phyloP scores from a whole-genome alignment of 2,888 invertebrate species.

The Xiphydria camelus region DNA sequence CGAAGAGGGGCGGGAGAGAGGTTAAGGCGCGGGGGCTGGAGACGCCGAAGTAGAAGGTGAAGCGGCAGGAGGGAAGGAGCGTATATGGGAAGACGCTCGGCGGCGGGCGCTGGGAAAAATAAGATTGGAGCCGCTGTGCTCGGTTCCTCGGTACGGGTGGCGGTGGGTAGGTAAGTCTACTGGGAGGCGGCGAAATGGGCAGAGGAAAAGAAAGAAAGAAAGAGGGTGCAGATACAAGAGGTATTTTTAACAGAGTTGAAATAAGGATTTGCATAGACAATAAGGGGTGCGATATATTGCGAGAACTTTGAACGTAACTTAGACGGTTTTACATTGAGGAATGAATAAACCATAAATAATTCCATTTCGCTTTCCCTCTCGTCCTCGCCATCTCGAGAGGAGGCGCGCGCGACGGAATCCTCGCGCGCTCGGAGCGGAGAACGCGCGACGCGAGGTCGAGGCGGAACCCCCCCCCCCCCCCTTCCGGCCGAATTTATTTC shows the following conservation, averaged over 20 bases:
- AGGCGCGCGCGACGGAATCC: too few relatives aligned
- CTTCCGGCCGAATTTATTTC: too few relatives aligned
- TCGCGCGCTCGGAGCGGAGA: too few relatives aligned
- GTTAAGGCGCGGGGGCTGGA: too few relatives aligned
- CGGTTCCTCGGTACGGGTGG: background rate
- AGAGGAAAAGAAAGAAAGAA: background rate
- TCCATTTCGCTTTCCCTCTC: conserved; percentile 25
- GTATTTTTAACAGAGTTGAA: conserved; percentile 46
- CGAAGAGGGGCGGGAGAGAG: too few relatives aligned
- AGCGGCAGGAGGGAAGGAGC: too few relatives aligned
- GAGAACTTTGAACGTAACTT: conserved; percentile 41
- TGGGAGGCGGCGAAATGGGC: background rate
- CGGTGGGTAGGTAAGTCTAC: too few relatives aligned
- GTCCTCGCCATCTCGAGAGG: too few relatives aligned
- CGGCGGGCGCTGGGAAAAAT: conserved; percentile 18
- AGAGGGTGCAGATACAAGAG: conserved; percentile 27
- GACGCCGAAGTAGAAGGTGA: too few relatives aligned
- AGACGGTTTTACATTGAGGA: conserved; percentile 19
- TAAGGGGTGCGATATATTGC: conserved; percentile 43
- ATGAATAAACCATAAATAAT: conserved; percentile 49
- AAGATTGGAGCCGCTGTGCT: conserved; percentile 17
- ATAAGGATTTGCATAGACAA: conserved; percentile 50
- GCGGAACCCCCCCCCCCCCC: background rate
- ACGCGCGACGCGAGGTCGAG: too few relatives aligned
- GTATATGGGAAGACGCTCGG: too few relatives aligned